A percentile compares a stretch with the other conserved stretches of the same genome.
These are phyloP conservation scores for Pangasius larnaudii DNA, from an alignment of 2,797 vertebrate species.

Conservation along the genomic window DNA sequence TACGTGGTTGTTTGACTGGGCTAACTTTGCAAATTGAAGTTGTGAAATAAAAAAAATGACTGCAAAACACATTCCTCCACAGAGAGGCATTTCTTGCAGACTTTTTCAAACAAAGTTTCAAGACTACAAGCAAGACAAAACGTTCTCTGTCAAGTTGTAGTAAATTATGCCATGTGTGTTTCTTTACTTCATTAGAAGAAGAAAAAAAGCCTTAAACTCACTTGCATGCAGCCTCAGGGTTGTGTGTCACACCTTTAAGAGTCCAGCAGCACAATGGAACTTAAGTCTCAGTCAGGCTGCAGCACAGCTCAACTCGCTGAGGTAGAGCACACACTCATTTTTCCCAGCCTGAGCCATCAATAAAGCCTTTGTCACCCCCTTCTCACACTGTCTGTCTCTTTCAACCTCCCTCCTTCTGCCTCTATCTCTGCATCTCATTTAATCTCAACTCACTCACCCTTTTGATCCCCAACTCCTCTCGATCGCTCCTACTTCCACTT, in stretches of 20 bases:
- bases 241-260: slow-evolving; percentile 55
- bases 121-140: slow-evolving; percentile 51
- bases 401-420: slow-evolving; percentile 15
- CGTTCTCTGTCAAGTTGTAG: slow-evolving; percentile 44
- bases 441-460: not conserved
- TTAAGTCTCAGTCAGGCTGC: slow-evolving; percentile 43
- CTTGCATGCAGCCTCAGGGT: slow-evolving; percentile 44
- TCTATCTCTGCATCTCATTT: slow-evolving; percentile 22
- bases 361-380: slow-evolving; percentile 50
- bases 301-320: slow-evolving; percentile 31
- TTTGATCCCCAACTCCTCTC: not conserved
- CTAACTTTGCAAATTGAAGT: slow-evolving; percentile 25
- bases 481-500: slow-evolving; percentile 4
- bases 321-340: slow-evolving; percentile 42
- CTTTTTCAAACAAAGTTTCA: slow-evolving; percentile 6
- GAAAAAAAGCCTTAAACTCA: slow-evolving; percentile 19
- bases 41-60: slow-evolving; percentile 42
- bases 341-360: slow-evolving; percentile 36
- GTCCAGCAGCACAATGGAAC: slow-evolving; percentile 51
- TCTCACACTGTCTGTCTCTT: slow-evolving; percentile 6
- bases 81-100: not conserved
- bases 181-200: slow-evolving; percentile 17
- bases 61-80: slow-evolving; percentile 53
- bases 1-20: not conserved
- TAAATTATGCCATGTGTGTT: slow-evolving; percentile 16